phyloP scores from a whole-genome alignment of 2,888 invertebrate genomes.

The Cataglyphis albicans region DNA sequence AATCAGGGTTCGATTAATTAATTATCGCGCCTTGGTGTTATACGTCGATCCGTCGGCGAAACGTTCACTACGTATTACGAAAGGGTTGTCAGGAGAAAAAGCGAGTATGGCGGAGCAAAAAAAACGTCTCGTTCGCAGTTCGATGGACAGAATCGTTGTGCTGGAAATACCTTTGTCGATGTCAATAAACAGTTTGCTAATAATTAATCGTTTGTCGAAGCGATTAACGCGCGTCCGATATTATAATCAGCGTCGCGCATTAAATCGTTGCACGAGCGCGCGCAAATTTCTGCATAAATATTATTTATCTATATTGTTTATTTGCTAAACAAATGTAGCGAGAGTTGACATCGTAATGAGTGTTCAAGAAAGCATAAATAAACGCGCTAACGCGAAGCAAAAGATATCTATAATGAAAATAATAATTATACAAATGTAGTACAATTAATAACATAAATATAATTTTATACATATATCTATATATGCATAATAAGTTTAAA shows the following conservation, averaged over 20 bases:
- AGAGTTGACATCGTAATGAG: conserved; percentile 25
- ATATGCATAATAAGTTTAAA: neutral
- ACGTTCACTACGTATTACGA: conserved; percentile 39
- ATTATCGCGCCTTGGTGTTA: conserved; percentile 40
- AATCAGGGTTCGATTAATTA: conserved; percentile 50
- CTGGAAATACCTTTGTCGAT: conserved; percentile 57
- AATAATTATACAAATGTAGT: conserved; percentile 16
- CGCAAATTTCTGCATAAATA: conserved; percentile 46
- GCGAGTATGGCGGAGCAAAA: conserved; percentile 34
- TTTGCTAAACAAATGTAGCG: conserved; percentile 25
- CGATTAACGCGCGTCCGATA: conserved; percentile 50
- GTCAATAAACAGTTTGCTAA: conserved; percentile 56
- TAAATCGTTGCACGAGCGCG: conserved; percentile 46
- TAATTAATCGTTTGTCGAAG: conserved; percentile 54
- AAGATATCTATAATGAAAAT: conserved; percentile 21
- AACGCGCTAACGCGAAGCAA: conserved; percentile 29
- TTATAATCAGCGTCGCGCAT: conserved; percentile 49
- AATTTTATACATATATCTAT: neutral
- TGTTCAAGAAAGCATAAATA: conserved; percentile 36
- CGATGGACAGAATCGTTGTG: conserved; percentile 56
- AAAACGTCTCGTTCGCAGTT: conserved; percentile 52
- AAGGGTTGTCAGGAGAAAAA: conserved; percentile 44
- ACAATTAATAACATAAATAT: conserved; percentile 9
- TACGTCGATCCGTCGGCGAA: conserved; percentile 32
- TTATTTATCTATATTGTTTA: conserved; percentile 44